Evolutionary conservation across 2,888 invertebrate genomes (phyloP), one percentile per base, ranked within the genome.

Genomic region (Tipula helvola): DNA sequence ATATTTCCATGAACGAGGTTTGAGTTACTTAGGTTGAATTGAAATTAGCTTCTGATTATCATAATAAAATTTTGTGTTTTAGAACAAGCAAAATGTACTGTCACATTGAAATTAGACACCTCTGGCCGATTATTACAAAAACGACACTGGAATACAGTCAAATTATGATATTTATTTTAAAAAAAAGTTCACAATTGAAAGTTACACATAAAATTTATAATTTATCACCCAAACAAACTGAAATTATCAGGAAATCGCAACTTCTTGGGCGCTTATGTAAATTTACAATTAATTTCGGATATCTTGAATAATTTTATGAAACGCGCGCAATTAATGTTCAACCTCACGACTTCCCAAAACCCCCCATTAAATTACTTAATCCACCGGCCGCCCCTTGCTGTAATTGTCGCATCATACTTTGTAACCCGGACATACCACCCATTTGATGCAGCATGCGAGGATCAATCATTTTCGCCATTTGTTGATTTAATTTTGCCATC

Each of bases 381-480:
- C 94, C 94, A 88, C 94, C 93, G 71, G 94, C 93, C 10, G 94
- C 93, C 13, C 94, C 94, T 89, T 94, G 94, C 88, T 94, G 94
- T 88, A 92, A 87, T 88, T 92, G 99, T 89, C 97, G 93, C 99
- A 99, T 99, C 96, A 99, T 99, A 90, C 96, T 98, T 91, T 99
- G 98, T 36, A 99, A 93, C 0, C 99, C 99, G 28, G 96, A 94
- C 95, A 99, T 97, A 36, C 99, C 99, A 89, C 99, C 98, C 98
- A 95, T 95, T 90, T 99, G 99, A 89, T 99, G 98, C 86, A 99
- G 93, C 88, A 99, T 97, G 87, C 98, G 93, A 0, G 99, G 99
- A 92, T 99, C 99, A 96, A 99, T 99, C 98, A 99, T 99, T 92
- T 97, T 98, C 5, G 99, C 99, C 98, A 99, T 99, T 93, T 99